These are phyloP conservation scores for Acanthosoma haemorrhoidale DNA, from an alignment of 2,888 invertebrate species.

Conservation along the genomic window DNA sequence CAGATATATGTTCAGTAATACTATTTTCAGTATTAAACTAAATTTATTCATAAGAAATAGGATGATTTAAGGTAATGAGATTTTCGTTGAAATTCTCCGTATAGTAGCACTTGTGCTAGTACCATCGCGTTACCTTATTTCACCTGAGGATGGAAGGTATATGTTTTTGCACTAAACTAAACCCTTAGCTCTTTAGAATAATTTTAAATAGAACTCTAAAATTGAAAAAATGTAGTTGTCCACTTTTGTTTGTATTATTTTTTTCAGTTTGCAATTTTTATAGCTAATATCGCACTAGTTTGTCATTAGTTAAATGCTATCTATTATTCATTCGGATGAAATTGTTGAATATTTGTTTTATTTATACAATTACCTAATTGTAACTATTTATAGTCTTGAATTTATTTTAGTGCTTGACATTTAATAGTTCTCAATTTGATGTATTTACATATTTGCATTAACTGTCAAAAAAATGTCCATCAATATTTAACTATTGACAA, in stretches of 20 bases:
- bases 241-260: not conserved
- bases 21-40: too few relatives aligned
- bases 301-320: not conserved
- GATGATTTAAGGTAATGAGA: too few relatives aligned
- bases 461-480: not conserved
- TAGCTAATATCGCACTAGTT: not conserved
- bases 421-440: not conserved
- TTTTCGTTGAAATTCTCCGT: too few relatives aligned
- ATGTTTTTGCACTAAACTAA: too few relatives aligned
- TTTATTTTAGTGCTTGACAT: not conserved
- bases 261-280: not conserved
- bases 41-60: too few relatives aligned
- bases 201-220: not conserved
- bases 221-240: not conserved
- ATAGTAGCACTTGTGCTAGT: too few relatives aligned
- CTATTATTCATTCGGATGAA: not conserved
- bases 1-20: too few relatives aligned
- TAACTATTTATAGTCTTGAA: not conserved
- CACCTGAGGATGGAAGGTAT: too few relatives aligned
- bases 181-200: too few relatives aligned
- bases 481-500: constrained; percentile 10
- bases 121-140: too few relatives aligned
- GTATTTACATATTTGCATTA: constrained; percentile 10
- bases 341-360: not conserved
- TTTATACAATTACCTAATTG: not conserved